A percentile compares a stretch with the other conserved stretches of the same genome.
Evolutionary conservation across 2,888 invertebrate species (phyloP).

Genomic region (Pachycephus smyrnensis): DNA sequence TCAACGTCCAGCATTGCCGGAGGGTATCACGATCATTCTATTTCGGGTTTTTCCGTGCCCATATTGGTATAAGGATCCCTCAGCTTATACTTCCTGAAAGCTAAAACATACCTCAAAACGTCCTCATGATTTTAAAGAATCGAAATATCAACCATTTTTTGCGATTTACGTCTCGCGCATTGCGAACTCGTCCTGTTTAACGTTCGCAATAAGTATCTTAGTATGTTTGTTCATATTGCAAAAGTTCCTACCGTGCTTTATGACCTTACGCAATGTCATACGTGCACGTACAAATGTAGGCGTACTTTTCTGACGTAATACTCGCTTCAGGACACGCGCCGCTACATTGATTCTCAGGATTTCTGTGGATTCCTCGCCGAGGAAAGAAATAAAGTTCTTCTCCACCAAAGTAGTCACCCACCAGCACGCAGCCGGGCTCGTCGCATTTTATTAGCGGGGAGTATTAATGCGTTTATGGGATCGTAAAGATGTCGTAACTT

Average conservation of each 20-base stretch:
- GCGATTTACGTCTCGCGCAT: not conserved
- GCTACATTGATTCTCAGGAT: not conserved
- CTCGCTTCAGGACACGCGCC: not conserved
- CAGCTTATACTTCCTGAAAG: not conserved
- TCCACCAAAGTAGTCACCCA: not conserved
- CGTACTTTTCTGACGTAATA: not conserved
- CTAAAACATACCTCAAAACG: not conserved
- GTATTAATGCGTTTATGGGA: conserved; percentile 19
- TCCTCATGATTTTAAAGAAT: not conserved
- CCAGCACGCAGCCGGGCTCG: not conserved
- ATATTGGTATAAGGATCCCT: not conserved
- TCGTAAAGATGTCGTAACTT: conserved; percentile 17
- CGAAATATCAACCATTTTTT: not conserved
- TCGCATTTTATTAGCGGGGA: conserved; percentile 16
- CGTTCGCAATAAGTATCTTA: not conserved
- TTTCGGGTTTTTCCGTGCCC: not conserved
- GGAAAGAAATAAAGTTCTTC: not conserved
- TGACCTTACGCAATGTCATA: not conserved
- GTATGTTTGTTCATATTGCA: not conserved
- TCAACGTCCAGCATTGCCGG: conserved; percentile 17
- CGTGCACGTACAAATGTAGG: not conserved
- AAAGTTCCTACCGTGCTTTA: not conserved
- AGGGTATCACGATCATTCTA: not conserved
- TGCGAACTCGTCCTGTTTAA: not conserved
- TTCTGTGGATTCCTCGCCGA: not conserved